Conservation (phyloP, 2,113 vertebrate species). For the Erythrolamprus reginae region DNA sequence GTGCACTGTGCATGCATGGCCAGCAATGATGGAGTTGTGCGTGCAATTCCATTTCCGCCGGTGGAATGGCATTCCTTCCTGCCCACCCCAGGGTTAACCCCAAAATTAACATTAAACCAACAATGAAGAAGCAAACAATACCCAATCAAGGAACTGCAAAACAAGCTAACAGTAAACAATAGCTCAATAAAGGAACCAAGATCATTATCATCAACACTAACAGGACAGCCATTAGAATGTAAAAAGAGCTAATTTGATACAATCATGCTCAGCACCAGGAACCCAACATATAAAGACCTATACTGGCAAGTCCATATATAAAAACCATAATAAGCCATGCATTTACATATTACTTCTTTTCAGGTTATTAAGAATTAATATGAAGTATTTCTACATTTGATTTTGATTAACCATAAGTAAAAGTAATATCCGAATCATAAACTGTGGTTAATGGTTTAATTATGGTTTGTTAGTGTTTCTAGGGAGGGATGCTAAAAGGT, state of each 20-base stretch:
- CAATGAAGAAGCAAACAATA: not conserved
- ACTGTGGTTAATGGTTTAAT: not conserved
- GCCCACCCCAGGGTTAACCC: no score
- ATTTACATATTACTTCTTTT: not conserved
- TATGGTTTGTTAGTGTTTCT: not conserved
- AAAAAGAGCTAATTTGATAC: no score
- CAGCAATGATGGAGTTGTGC: no score
- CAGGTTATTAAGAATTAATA: not conserved
- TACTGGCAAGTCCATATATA: not conserved
- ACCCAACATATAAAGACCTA: not conserved
- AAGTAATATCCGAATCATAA: not conserved
- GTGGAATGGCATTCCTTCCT: no score
- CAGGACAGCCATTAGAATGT: no score
- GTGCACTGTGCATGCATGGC: no score
- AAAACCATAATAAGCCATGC: not conserved
- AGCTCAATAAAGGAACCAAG: not conserved
- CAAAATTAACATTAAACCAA: not conserved
- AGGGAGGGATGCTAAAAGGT: not conserved
- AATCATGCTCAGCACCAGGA: no score
- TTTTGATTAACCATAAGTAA: not conserved
- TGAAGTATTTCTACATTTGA: not conserved
- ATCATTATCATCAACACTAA: no score
- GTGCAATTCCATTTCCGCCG: no score
- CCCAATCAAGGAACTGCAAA: not conserved
- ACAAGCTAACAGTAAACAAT: not conserved